These are phyloP conservation scores for Saimiri boliviensis DNA, from an alignment of 2,113 vertebrate genomes.

Conservation along the genomic window DNA sequence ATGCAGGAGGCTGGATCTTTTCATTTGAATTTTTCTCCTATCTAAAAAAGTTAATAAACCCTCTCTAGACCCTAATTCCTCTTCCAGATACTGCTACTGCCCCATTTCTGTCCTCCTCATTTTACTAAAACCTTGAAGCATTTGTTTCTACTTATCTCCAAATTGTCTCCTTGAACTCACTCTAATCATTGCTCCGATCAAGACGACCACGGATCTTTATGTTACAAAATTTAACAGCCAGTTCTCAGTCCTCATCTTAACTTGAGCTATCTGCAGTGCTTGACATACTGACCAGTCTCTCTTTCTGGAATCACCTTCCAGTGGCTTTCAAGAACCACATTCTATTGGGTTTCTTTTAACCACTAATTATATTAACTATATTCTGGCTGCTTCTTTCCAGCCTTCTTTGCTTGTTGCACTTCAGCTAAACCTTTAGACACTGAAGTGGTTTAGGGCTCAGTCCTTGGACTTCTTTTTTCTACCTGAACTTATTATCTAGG, in stretches of 20 bases:
- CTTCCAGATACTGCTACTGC: background rate
- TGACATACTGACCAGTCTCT: background rate
- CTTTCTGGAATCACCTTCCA: background rate
- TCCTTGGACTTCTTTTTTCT: background rate
- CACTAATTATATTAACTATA: no score
- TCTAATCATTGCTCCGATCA: background rate
- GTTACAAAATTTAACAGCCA: background rate
- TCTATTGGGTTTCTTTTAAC: background rate
- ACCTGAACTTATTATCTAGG: background rate
- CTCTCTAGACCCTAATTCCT: background rate
- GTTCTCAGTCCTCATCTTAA: background rate
- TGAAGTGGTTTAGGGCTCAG: background rate
- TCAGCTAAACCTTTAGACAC: background rate
- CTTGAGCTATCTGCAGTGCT: background rate
- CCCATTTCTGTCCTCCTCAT: background rate
- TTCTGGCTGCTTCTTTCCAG: background rate
- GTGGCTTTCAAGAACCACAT: background rate
- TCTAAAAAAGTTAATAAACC: background rate
- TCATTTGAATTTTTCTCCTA: slow-evolving; percentile 30
- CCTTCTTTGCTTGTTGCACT: background rate
- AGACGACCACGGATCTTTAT: background rate
- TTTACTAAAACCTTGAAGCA: background rate
- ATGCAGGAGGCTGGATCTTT: background rate
- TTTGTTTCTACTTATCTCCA: background rate
- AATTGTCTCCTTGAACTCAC: background rate